Percentiles rank a stretch among this genome's conserved stretches.
Conservation (phyloP, 1,140 invertebrate genomes). For the Geopemphigus sp. region DNA sequence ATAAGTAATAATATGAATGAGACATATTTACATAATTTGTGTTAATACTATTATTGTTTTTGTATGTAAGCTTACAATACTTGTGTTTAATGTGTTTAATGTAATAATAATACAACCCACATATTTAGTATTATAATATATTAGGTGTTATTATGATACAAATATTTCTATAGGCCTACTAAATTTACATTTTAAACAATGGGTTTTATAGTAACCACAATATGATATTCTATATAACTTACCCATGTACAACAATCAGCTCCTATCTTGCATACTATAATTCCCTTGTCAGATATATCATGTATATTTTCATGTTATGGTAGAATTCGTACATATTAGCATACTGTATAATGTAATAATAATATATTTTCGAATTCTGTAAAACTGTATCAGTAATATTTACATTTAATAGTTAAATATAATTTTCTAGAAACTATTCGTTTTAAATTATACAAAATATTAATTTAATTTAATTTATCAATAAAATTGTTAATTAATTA, state of each 20-base stretch:
- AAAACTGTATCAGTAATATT: too few relatives aligned
- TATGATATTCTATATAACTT: conserved; percentile 8
- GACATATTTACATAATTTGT: background rate
- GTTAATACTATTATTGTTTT: conserved; percentile 10
- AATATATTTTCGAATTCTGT: too few relatives aligned
- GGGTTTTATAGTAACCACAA: conserved; percentile 13
- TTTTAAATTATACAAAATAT: too few relatives aligned
- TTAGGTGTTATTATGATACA: conserved; percentile 20
- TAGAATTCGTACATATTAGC: too few relatives aligned
- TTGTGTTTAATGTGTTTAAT: background rate
- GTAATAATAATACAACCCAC: conserved; percentile 20
- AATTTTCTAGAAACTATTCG: too few relatives aligned
- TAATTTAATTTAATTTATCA: too few relatives aligned
- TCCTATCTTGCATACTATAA: background rate
- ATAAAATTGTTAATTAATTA: too few relatives aligned
- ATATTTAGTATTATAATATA: background rate
- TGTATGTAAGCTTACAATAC: background rate
- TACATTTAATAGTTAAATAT: too few relatives aligned
- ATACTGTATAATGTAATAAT: too few relatives aligned
- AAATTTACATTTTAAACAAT: conserved; percentile 36
- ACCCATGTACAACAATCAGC: background rate
- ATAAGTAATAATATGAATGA: too few relatives aligned
- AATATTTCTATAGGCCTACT: conserved; percentile 32
- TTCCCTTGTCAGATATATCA: background rate
- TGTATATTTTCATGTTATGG: too few relatives aligned